Percentiles rank a stretch among this genome's conserved stretches.
Evolutionary conservation across 2,888 invertebrate genomes (phyloP).

Genomic region (Acleris emargana): DNA sequence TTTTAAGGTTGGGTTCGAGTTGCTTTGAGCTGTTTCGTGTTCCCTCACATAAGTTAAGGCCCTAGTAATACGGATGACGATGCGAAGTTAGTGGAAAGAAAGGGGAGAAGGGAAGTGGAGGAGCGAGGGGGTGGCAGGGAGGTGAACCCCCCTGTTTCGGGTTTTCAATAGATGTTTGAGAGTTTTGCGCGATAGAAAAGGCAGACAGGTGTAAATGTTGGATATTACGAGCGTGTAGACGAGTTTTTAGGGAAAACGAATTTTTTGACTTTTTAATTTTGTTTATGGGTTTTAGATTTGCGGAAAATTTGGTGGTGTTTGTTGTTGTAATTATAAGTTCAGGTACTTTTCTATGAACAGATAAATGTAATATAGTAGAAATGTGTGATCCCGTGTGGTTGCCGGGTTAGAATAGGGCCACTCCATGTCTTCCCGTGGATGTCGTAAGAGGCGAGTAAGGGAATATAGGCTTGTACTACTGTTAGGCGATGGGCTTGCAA

Average conservation of each 20-base stretch:
- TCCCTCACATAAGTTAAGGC: conserved; percentile 80
- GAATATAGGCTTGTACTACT: no score
- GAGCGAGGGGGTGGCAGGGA: conserved; percentile 65
- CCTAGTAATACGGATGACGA: conserved; percentile 83
- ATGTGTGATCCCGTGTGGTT: no score
- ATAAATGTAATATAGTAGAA: no score
- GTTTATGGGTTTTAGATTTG: conserved; percentile 7
- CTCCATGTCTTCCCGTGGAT: no score
- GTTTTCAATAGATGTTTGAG: conserved; percentile 82
- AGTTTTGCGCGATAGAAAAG: conserved; percentile 73
- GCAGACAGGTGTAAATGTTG: conserved; percentile 66
- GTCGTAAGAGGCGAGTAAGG: no score
- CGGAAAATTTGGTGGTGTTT: no score
- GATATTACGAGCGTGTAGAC: conserved; percentile 31
- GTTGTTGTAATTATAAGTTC: no score
- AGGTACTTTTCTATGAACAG: no score
- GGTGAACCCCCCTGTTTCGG: conserved; percentile 76
- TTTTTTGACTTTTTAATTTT: conserved; percentile 17
- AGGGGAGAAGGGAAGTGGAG: conserved; percentile 74
- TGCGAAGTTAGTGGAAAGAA: conserved; percentile 82
- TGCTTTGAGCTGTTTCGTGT: conserved; percentile 30
- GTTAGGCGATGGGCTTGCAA: no score
- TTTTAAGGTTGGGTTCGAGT: conserved; percentile 43
- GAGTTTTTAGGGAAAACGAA: conserved; percentile 10
- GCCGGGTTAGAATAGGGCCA: no score